These are phyloP conservation scores for Neotoxoptera formosana DNA, from an alignment of 1,140 invertebrate genomes.

Conservation along the genomic window DNA sequence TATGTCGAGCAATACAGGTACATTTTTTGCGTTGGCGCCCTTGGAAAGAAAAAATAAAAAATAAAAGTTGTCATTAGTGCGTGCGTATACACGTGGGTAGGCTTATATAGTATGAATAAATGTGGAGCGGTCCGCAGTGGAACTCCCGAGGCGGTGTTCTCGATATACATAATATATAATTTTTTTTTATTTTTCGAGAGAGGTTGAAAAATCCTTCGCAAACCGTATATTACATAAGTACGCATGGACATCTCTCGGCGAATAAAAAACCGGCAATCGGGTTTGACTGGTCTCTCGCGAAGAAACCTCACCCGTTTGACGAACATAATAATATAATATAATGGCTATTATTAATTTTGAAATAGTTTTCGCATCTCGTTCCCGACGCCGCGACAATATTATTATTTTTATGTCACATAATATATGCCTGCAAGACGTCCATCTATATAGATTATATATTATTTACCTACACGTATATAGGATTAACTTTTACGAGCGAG, in stretches of 20 bases:
- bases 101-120: slow-evolving; percentile 46
- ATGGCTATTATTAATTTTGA: neutral
- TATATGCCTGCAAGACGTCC: neutral
- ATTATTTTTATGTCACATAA: neutral
- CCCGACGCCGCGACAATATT: neutral
- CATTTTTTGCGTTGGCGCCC: slow-evolving; percentile 53
- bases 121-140: slow-evolving; percentile 23
- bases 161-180: neutral
- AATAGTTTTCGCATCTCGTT: slow-evolving; percentile 10
- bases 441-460: neutral
- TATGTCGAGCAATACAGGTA: slow-evolving; percentile 12
- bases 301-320: slow-evolving; percentile 6
- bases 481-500: neutral
- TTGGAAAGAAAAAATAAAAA: slow-evolving; percentile 47
- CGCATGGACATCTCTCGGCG: slow-evolving; percentile 10
- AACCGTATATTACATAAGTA: slow-evolving; percentile 33
- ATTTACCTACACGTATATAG: neutral
- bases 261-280: slow-evolving; percentile 40
- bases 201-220: slow-evolving; percentile 51
- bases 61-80: slow-evolving; percentile 51
- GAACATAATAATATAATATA: too few relatives aligned
- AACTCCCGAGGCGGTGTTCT: slow-evolving; percentile 52
- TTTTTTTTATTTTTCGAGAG: slow-evolving; percentile 35
- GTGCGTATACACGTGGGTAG: slow-evolving; percentile 31
- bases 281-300: slow-evolving; percentile 34